Evolutionary conservation across 2,888 invertebrate genomes (phyloP).

Genomic region (Deilephila porcellus): DNA sequence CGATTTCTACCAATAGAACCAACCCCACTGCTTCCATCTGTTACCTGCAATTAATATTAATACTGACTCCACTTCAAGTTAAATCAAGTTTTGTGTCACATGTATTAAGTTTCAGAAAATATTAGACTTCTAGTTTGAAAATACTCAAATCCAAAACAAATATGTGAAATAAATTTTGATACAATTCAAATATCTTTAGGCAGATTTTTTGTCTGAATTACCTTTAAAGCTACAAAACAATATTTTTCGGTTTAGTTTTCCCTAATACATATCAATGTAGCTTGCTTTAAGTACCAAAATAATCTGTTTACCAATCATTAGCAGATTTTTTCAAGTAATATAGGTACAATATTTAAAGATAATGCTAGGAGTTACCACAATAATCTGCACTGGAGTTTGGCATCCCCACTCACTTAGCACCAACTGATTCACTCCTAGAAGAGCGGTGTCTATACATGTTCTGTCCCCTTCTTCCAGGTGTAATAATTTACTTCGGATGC

Average conservation of each 20-base stretch:
- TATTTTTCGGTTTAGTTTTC: neutral
- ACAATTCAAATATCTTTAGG: too few species aligned
- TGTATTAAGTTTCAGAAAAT: too few species aligned
- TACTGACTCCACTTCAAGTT: neutral
- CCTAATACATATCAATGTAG: neutral
- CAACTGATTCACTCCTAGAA: slow-evolving; percentile 91
- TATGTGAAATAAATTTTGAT: too few species aligned
- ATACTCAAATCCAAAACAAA: too few species aligned
- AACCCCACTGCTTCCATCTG: slow-evolving; percentile 77
- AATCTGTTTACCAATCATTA: too few species aligned
- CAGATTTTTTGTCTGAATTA: too few species aligned
- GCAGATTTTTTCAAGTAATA: too few species aligned
- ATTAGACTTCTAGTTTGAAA: too few species aligned
- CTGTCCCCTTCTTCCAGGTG: slow-evolving; percentile 94
- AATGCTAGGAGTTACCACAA: slow-evolving; percentile 60
- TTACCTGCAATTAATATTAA: slow-evolving; percentile 55
- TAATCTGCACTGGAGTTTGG: slow-evolving; percentile 91
- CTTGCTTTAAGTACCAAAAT: too few species aligned
- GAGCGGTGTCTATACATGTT: slow-evolving; percentile 91
- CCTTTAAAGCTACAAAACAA: neutral
- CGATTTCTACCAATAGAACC: slow-evolving; percentile 72
- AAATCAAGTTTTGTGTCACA: too few species aligned
- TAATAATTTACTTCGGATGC: slow-evolving; percentile 89
- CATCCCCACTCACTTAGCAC: slow-evolving; percentile 96
- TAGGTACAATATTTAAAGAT: too few species aligned